phyloP scores from a whole-genome alignment of 2,797 vertebrate genomes.

The Distichodus sexfasciatus region DNA sequence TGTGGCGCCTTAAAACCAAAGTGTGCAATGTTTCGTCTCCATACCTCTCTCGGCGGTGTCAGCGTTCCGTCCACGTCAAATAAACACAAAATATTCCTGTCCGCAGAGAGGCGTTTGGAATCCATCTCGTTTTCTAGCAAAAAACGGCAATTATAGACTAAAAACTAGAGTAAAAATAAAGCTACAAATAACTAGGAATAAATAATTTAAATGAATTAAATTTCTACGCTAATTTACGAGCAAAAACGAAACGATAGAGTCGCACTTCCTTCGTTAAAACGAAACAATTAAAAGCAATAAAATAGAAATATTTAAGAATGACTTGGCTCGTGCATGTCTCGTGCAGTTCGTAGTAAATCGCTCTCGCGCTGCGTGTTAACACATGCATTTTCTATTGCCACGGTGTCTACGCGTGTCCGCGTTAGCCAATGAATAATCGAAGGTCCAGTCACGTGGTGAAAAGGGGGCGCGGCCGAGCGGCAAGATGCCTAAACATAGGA shows the following conservation, averaged over 20 bases:
- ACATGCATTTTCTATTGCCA: slow-evolving; percentile 19
- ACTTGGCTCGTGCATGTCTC: not conserved
- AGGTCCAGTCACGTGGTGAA: slow-evolving; percentile 13
- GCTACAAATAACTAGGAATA: not conserved
- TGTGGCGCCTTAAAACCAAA: no score
- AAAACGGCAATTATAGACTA: not conserved
- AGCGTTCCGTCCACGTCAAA: slow-evolving; percentile 97
- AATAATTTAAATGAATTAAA: not conserved
- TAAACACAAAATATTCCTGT: slow-evolving; percentile 80
- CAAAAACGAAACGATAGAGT: not conserved
- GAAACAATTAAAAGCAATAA: not conserved
- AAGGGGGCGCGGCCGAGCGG: slow-evolving; percentile 49
- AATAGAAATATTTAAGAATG: no score
- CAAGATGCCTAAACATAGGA: not conserved
- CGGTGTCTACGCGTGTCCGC: not conserved
- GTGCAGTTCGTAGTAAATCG: no score
- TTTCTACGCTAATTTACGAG: not conserved
- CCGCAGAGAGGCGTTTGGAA: slow-evolving; percentile 39
- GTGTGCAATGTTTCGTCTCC: no score
- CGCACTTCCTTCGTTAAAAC: not conserved
- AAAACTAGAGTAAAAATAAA: not conserved
- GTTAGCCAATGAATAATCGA: slow-evolving; percentile 60
- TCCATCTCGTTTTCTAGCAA: slow-evolving; percentile 58
- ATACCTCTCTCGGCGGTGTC: slow-evolving; percentile 88
- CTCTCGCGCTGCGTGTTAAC: slow-evolving; percentile 10